Percentiles rank a stretch among this genome's conserved stretches.
phyloP scores from a whole-genome alignment of 2,888 invertebrate genomes.

The Helicoverpa assulta region DNA sequence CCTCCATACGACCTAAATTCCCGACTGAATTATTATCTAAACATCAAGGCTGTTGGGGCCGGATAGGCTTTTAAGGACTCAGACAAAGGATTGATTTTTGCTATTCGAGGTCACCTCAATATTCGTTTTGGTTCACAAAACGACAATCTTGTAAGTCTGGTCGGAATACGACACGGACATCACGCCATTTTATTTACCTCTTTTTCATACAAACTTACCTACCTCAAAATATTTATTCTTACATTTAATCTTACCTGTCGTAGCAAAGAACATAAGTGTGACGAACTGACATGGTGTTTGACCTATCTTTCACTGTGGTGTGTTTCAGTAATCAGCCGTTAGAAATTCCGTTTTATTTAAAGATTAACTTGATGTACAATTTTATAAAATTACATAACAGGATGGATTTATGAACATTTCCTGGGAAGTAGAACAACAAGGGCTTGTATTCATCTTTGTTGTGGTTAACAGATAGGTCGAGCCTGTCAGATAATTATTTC shows the following conservation, averaged over 20 bases:
- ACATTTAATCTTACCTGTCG: no score
- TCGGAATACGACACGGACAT: slow-evolving; percentile 5
- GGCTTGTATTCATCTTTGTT: slow-evolving; percentile 28
- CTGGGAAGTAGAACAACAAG: slow-evolving; percentile 26
- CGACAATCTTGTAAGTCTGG: slow-evolving; percentile 36
- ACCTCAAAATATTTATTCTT: no score
- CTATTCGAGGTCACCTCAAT: slow-evolving; percentile 51
- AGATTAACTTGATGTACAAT: no score
- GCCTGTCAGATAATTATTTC: slow-evolving; percentile 39
- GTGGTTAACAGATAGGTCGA: slow-evolving; percentile 27
- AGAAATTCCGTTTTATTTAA: no score
- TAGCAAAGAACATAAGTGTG: no score
- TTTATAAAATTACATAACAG: not conserved
- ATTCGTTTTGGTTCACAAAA: slow-evolving; percentile 46
- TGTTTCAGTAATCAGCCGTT: no score
- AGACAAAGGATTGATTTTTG: slow-evolving; percentile 54
- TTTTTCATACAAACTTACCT: no score
- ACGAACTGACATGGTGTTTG: no score
- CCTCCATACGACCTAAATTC: slow-evolving; percentile 76
- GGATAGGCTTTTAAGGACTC: slow-evolving; percentile 64
- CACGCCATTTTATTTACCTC: not conserved
- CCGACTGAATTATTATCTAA: slow-evolving; percentile 76
- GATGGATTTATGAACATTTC: slow-evolving; percentile 18
- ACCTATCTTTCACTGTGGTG: no score
- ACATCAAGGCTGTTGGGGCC: slow-evolving; percentile 72